A percentile compares a stretch with the other conserved stretches of the same genome.
These are phyloP conservation scores for Origma solitaria DNA, from an alignment of 2,113 vertebrate genomes.

Conservation along the genomic window DNA sequence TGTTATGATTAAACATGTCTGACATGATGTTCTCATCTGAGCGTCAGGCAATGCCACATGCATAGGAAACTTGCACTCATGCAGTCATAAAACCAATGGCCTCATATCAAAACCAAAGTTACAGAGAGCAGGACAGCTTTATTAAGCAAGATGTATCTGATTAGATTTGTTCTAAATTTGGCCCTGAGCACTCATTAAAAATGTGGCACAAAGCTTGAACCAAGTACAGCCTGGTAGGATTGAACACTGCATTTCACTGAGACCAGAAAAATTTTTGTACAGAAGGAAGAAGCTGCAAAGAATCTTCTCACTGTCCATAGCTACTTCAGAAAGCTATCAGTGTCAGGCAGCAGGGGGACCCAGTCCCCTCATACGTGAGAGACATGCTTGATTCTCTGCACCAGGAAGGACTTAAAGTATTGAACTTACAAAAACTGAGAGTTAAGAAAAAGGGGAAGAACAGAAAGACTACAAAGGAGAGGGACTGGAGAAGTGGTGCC, in stretches of 20 bases:
- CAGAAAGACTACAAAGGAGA: background rate
- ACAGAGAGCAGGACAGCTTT: background rate
- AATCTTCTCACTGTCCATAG: background rate
- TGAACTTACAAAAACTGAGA: background rate
- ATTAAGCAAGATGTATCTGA: background rate
- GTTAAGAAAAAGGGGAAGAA: background rate
- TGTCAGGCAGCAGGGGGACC: background rate
- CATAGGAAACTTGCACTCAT: background rate
- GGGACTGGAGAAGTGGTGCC: background rate
- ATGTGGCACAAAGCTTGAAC: background rate
- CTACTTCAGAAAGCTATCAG: background rate
- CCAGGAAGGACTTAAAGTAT: background rate
- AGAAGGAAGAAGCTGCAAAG: background rate
- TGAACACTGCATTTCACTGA: background rate
- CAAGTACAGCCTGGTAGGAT: background rate
- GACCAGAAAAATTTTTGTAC: background rate
- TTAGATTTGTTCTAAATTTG: background rate
- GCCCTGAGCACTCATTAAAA: background rate
- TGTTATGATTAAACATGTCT: conserved; percentile 55
- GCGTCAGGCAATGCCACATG: conserved; percentile 6
- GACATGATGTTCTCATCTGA: conserved; percentile 12
- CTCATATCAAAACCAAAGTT: background rate
- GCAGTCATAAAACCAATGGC: background rate
- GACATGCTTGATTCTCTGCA: background rate
- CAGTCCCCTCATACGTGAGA: background rate